These are phyloP conservation scores for Pachymerium ferrugineum DNA, from an alignment of 2,888 invertebrate genomes.

Conservation along the genomic window DNA sequence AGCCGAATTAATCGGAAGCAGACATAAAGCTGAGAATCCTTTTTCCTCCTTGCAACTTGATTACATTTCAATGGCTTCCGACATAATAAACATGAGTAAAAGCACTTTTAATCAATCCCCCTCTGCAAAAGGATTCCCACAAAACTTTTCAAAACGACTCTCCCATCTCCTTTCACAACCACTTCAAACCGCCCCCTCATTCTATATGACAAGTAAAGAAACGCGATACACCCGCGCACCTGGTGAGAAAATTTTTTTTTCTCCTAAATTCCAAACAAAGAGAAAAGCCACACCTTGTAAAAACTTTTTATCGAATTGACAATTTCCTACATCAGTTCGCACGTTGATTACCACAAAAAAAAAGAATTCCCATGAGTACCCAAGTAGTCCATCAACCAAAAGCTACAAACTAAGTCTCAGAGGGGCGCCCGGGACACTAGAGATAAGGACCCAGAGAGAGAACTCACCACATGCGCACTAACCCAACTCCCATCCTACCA, in stretches of 20 bases:
- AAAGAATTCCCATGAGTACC: neutral
- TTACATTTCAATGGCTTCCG: neutral
- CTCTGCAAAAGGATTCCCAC: neutral
- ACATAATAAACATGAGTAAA: neutral
- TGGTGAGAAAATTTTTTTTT: no score
- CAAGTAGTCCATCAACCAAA: neutral
- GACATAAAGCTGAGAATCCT: neutral
- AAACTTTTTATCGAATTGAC: neutral
- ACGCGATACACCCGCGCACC: neutral
- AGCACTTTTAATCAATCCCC: neutral
- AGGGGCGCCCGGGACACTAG: neutral
- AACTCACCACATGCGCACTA: no score
- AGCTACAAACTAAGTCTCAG: neutral
- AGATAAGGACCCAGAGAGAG: no score
- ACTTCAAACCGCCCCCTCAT: neutral
- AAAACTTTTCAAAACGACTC: neutral
- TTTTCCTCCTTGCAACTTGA: neutral
- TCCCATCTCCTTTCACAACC: neutral
- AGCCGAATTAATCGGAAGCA: neutral
- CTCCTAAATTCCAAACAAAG: no score
- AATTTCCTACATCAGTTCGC: neutral
- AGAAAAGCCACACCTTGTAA: neutral
- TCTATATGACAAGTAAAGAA: neutral
- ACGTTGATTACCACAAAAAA: neutral
- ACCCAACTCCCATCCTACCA: neutral